A percentile compares a stretch with the other conserved stretches of the same genome.
Evolutionary conservation across 1,140 invertebrate genomes (phyloP).

Genomic region (Panulirus ornatus): DNA sequence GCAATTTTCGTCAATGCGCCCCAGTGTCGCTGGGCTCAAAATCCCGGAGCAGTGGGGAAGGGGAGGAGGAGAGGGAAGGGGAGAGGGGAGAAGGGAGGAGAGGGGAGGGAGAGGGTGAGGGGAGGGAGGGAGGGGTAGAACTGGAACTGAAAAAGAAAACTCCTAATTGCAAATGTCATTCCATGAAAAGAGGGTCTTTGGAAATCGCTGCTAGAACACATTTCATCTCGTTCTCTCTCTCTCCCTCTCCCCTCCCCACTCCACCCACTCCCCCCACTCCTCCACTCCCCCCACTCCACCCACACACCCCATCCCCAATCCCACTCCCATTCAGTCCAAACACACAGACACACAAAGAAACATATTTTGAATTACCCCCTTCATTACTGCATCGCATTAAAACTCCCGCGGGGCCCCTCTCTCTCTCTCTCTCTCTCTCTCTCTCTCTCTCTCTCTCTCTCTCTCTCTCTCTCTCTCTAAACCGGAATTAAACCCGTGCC

Average conservation of each 20-base stretch:
- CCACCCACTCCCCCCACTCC: no score
- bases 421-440: constrained; percentile 6
- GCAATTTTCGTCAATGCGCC: constrained; percentile 56
- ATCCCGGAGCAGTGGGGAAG: constrained; percentile 8
- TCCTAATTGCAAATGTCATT: constrained; percentile 71
- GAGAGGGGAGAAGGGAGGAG: constrained; percentile 8
- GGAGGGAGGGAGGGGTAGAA: constrained; percentile 20
- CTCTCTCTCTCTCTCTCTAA: neutral
- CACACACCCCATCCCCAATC: no score
- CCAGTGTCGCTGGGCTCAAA: constrained; percentile 41
- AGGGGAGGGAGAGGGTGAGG: constrained; percentile 20
- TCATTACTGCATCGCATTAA: constrained; percentile 63
- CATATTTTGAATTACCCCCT: constrained; percentile 61
- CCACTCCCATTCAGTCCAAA: no score
- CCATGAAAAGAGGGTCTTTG: constrained; percentile 60
- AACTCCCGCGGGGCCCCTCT: neutral
- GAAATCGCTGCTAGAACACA: constrained; percentile 56
- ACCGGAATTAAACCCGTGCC: neutral
- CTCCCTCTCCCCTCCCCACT: no score
- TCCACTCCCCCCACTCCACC: no score
- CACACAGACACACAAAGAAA: constrained; percentile 60
- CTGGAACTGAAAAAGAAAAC: constrained; percentile 64
- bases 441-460: neutral
- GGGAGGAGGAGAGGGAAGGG: neutral
- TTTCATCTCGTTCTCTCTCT: constrained; percentile 55